Evolutionary conservation across 2,113 vertebrate species (phyloP).

Genomic region (Anolis sagrei): DNA sequence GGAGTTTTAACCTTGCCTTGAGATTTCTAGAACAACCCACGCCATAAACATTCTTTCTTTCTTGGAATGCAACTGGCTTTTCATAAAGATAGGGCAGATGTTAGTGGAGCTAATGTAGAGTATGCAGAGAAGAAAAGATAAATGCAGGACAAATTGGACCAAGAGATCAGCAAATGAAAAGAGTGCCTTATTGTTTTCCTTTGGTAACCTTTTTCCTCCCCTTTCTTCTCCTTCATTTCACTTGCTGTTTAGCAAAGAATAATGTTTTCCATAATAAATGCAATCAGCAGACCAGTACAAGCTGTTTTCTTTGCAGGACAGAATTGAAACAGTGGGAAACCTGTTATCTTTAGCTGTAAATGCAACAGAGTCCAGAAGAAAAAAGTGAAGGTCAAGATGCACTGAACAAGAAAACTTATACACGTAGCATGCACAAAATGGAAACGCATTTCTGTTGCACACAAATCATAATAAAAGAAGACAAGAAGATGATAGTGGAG

Average conservation of each 20-base stretch:
- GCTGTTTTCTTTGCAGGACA: neutral
- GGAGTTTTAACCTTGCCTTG: neutral
- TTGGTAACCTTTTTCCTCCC: neutral
- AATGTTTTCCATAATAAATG: slow-evolving; percentile 11
- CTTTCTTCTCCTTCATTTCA: neutral
- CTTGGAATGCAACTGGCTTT: neutral
- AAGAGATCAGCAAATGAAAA: neutral
- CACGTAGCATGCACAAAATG: too few species aligned
- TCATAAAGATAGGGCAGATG: neutral
- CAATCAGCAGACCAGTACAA: neutral
- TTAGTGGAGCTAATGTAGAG: neutral
- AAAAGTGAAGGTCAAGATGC: neutral
- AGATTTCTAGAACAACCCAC: neutral
- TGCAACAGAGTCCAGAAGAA: neutral
- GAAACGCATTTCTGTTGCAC: too few species aligned
- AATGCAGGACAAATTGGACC: neutral
- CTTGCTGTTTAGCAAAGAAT: neutral
- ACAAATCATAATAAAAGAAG: too few species aligned
- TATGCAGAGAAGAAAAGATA: neutral
- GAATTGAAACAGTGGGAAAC: neutral
- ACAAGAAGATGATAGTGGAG: too few species aligned
- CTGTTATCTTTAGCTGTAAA: neutral
- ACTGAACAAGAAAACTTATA: neutral
- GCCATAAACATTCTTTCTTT: neutral
- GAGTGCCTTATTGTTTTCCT: neutral